Evolutionary conservation across 2,797 vertebrate species (phyloP).

Genomic region (Lindbergichthys nudifrons): DNA sequence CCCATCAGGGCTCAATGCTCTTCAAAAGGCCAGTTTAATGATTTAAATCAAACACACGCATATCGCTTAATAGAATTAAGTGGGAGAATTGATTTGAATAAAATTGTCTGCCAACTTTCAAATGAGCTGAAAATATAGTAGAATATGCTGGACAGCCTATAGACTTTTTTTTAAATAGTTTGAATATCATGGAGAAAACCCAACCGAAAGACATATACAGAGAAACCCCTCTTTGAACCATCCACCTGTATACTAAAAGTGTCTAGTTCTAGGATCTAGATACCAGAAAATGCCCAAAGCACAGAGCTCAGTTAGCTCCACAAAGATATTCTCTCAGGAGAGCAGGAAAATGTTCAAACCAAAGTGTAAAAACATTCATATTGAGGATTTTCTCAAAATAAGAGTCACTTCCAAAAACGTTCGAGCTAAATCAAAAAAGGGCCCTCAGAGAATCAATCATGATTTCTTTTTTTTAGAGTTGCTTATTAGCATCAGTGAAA

Average conservation of each 20-base stretch:
- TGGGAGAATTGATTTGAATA: slow-evolving; percentile 10
- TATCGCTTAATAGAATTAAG: slow-evolving; percentile 16
- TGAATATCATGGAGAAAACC: slow-evolving; percentile 9
- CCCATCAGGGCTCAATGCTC: slow-evolving; percentile 52
- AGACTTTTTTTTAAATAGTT: not conserved
- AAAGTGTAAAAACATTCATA: slow-evolving; percentile 21
- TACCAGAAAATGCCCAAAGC: slow-evolving; percentile 26
- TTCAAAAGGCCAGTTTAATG: slow-evolving; percentile 53
- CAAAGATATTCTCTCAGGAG: slow-evolving; percentile 18
- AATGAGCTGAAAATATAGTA: slow-evolving; percentile 1
- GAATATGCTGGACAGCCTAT: slow-evolving; percentile 10
- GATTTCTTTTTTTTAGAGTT: slow-evolving; percentile 7
- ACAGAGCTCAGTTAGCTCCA: slow-evolving; percentile 14
- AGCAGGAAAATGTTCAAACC: slow-evolving; percentile 14
- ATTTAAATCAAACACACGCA: slow-evolving; percentile 36
- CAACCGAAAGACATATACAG: slow-evolving; percentile 2
- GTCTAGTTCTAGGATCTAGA: slow-evolving; percentile 4
- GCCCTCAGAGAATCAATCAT: slow-evolving; percentile 2
- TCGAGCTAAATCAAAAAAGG: slow-evolving; percentile 24
- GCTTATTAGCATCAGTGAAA: slow-evolving; percentile 15
- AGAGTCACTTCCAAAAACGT: slow-evolving; percentile 15
- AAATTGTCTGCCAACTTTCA: slow-evolving; percentile 1
- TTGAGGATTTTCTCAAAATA: slow-evolving; percentile 17
- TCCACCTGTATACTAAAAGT: not conserved
- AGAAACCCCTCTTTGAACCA: slow-evolving; percentile 6